phyloP scores from a whole-genome alignment of 2,888 invertebrate genomes.

The Eulithis testata region DNA sequence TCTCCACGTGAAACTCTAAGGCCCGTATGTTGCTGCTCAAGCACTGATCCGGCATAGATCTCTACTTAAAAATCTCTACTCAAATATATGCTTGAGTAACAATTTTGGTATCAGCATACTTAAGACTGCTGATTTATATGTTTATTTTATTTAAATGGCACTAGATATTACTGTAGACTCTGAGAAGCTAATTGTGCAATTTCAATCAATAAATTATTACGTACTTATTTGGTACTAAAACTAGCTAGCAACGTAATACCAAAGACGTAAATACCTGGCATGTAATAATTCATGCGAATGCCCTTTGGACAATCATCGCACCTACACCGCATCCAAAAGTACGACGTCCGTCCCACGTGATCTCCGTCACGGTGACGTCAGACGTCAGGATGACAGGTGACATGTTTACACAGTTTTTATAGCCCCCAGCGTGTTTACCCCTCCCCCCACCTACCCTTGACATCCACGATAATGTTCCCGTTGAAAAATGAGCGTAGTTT shows the following conservation, averaged over 20 bases:
- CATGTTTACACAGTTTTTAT: conserved; percentile 50
- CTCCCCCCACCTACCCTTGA: conserved; percentile 32
- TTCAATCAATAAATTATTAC: too few species aligned
- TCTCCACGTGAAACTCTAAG: too few species aligned
- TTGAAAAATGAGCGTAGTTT: conserved; percentile 48
- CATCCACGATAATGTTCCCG: conserved; percentile 43
- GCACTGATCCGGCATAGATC: too few species aligned
- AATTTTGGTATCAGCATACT: too few species aligned
- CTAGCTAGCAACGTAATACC: background rate
- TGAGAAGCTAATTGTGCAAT: too few species aligned
- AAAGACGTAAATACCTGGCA: background rate
- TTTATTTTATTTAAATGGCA: too few species aligned
- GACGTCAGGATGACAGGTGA: conserved; percentile 46
- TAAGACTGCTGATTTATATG: too few species aligned
- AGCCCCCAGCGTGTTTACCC: conserved; percentile 43
- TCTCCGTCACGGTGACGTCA: conserved; percentile 39
- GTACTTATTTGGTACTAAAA: too few species aligned
- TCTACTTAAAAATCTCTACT: too few species aligned
- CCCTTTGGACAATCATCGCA: conserved; percentile 1
- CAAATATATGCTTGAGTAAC: too few species aligned
- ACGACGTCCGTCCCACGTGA: conserved; percentile 20
- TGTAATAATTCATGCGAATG: background rate
- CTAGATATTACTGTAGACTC: too few species aligned
- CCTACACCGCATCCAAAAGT: conserved; percentile 19
- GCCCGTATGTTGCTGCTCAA: too few species aligned